These are phyloP conservation scores for Aurelia aurita DNA, from an alignment of 30 jellyfish, hydroid and myxozoan genomes.

Conservation along the genomic window DNA sequence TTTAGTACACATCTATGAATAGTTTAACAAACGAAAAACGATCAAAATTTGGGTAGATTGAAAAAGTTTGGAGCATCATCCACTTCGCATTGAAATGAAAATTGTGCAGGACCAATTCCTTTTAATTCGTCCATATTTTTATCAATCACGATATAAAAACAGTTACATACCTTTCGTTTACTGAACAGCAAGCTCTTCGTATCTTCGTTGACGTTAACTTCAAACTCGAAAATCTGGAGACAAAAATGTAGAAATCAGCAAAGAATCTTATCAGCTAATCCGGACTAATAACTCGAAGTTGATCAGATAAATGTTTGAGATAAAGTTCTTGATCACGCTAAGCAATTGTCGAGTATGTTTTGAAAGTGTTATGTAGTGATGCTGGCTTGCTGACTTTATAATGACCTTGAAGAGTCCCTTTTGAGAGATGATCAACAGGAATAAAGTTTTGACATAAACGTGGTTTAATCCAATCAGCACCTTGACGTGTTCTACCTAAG, in stretches of 20 bases:
- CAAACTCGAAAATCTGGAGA: slow-evolving; percentile 4
- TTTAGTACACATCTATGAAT: too few species aligned
- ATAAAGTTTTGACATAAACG: slow-evolving; percentile 58
- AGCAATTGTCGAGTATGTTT: slow-evolving; percentile 14
- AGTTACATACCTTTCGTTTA: not conserved
- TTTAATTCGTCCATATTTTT: too few species aligned
- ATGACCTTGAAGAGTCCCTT: slow-evolving; percentile 71
- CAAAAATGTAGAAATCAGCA: too few species aligned
- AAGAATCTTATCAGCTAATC: too few species aligned
- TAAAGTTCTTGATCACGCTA: not conserved
- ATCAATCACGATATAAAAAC: too few species aligned
- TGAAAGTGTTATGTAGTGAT: slow-evolving; percentile 33
- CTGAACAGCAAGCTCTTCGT: too few species aligned
- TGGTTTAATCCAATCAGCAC: slow-evolving; percentile 77
- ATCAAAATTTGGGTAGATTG: too few species aligned
- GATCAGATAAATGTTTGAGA: not conserved
- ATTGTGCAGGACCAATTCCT: too few species aligned
- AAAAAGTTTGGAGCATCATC: too few species aligned
- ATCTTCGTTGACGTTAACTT: not conserved
- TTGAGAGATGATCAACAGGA: slow-evolving; percentile 69
- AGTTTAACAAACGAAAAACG: too few species aligned
- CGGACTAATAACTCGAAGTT: too few species aligned
- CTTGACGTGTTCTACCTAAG: slow-evolving; percentile 55
- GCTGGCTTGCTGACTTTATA: slow-evolving; percentile 69
- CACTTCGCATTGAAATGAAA: too few species aligned